Conservation (phyloP, 1,140 invertebrate genomes). For the Phymorhynchus buccinoides region DNA sequence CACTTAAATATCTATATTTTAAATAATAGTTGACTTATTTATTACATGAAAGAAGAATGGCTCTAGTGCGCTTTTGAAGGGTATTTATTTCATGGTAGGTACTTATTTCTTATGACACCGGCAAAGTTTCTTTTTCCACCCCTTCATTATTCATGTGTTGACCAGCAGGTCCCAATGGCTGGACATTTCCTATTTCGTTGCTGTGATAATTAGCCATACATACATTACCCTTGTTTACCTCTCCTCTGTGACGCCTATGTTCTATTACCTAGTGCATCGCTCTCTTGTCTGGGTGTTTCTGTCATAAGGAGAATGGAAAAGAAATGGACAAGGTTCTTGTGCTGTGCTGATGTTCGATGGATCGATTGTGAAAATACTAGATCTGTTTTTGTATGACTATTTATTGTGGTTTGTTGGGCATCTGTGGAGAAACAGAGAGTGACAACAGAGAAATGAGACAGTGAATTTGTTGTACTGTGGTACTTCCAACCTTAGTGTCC, state of each 20-base stretch:
- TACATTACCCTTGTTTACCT: too few relatives aligned
- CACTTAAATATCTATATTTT: not conserved
- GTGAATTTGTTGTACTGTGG: not conserved
- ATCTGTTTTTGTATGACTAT: not conserved
- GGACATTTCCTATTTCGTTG: too few relatives aligned
- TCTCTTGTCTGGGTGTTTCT: too few relatives aligned
- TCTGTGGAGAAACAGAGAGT: not conserved
- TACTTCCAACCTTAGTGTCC: not conserved
- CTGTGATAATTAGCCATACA: too few relatives aligned
- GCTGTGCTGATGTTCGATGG: not conserved
- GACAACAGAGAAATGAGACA: not conserved
- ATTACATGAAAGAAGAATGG: not conserved
- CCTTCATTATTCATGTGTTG: not conserved
- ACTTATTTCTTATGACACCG: too few relatives aligned
- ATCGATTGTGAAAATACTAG: too few relatives aligned
- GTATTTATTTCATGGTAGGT: too few relatives aligned
- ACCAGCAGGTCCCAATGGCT: not conserved
- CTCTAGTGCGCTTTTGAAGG: too few relatives aligned
- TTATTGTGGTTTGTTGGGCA: not conserved
- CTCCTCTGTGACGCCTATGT: too few relatives aligned
- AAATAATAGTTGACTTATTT: not conserved
- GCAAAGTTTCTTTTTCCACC: not conserved
- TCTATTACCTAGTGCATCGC: too few relatives aligned
- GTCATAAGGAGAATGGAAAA: too few relatives aligned
- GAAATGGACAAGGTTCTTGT: not conserved